Evolutionary conservation across 1,140 invertebrate genomes (phyloP), one percentile per base, ranked within the genome.

Genomic region (Lordiphosa mommai): DNA sequence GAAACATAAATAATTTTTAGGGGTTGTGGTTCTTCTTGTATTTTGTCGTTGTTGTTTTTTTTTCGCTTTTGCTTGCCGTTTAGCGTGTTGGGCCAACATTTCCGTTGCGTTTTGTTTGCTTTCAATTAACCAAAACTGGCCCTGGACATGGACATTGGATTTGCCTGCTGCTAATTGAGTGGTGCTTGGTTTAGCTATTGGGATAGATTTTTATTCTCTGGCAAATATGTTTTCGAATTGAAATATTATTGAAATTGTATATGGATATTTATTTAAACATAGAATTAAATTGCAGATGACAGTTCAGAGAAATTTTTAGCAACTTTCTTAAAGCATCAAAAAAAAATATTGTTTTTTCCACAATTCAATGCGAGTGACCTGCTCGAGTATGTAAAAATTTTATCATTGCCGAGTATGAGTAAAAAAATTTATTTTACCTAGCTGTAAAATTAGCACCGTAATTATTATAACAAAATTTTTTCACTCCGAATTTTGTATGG

Each of bases 51-150:
- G 57, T 27, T 27, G 23, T 6, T 27, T 27, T 27, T 27, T 27
- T 27, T 5, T 27, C 23, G 6, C 23, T 27, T 27, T 27, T 27
- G 23, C 5, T 27, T 5, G 23, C 33, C 47, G 56, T 49, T 55
- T 73, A 53, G 72, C 72, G 66, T 76, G 72, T 71, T 76, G 76
- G 72, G 50, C 47, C 49, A 76, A 69, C 72, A 70, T 76, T 76
- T 76, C 66, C 76, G 77, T 60, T 60, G 55, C 63, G 67, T 46
- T 70, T 69, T 82, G 77, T 82, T 84, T 82, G 68, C 77, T 69
- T 82, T 82, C 76, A 82, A 82, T 82, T 82, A 82, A 82, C 77
- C 67, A 76, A 84, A 82, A 84, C 74, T 79, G 73, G 67, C 72
- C 65, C 55, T 55, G 49, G 37, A 41, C 53, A 50, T 32, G 20